Percentiles rank a stretch among this genome's conserved stretches.
Conservation (phyloP, 1,140 invertebrate species). For the Nasonia vitripennis region DNA sequence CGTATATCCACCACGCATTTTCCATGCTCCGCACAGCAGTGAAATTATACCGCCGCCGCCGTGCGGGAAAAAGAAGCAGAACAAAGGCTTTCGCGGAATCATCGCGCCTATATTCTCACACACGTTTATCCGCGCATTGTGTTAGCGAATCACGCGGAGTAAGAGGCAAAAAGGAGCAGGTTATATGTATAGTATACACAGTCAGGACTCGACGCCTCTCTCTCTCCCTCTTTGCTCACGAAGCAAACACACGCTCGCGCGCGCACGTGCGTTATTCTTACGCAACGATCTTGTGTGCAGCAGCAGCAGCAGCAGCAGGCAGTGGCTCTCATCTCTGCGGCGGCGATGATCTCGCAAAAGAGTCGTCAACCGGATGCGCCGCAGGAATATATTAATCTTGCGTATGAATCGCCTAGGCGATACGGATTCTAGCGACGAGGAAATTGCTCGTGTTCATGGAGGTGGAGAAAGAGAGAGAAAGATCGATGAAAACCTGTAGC, state of each 20-base stretch:
- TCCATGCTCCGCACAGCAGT: not conserved
- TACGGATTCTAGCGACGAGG: not conserved
- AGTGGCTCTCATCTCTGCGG: constrained; percentile 32
- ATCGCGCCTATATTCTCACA: constrained; percentile 9
- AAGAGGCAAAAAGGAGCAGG: not conserved
- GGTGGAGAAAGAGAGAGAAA: not conserved
- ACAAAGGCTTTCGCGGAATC: not conserved
- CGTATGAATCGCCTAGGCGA: not conserved
- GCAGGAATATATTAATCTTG: not conserved
- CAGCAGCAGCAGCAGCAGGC: not conserved
- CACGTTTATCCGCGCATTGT: not conserved
- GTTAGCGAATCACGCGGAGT: not conserved
- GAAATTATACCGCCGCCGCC: constrained; percentile 11
- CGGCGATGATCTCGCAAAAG: not conserved
- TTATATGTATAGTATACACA: constrained; percentile 1
- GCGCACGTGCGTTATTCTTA: constrained; percentile 39
- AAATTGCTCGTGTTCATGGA: not conserved
- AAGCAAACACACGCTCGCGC: not conserved
- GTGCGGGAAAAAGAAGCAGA: constrained; percentile 4
- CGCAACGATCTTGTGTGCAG: constrained; percentile 18
- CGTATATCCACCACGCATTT: not conserved
- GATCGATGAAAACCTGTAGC: not conserved
- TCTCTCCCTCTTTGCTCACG: constrained; percentile 26
- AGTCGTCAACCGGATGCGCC: not conserved
- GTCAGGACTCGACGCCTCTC: not conserved